Conservation (phyloP, 1,140 invertebrate species). For the Heterodera schachtii region DNA sequence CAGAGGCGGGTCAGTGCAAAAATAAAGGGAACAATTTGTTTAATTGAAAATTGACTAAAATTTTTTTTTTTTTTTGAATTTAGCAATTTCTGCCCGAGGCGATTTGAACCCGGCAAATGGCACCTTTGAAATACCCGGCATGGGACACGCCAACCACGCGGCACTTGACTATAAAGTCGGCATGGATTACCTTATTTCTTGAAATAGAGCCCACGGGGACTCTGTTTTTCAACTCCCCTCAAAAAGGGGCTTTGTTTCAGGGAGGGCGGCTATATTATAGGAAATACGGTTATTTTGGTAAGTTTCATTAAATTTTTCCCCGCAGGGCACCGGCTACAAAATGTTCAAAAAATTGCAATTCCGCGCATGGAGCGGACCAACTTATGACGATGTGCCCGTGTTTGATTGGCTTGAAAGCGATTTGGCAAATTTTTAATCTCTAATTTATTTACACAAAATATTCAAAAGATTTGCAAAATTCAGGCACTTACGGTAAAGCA, state of each 20-base stretch:
- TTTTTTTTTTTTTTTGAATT: too few relatives aligned
- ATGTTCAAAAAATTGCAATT: slow-evolving; percentile 69
- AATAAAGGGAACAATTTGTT: background rate
- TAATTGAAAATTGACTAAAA: too few relatives aligned
- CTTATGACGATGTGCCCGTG: slow-evolving; percentile 68
- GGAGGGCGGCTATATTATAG: too few relatives aligned
- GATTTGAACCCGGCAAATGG: slow-evolving; percentile 61
- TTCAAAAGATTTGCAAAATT: too few relatives aligned
- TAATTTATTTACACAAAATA: too few relatives aligned
- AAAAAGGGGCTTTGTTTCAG: too few relatives aligned
- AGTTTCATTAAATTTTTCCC: slow-evolving; percentile 40
- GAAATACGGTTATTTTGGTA: too few relatives aligned
- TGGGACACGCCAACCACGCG: slow-evolving; percentile 74
- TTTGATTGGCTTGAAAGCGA: slow-evolving; percentile 45
- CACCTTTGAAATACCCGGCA: slow-evolving; percentile 70
- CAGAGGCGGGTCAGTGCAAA: slow-evolving; percentile 70
- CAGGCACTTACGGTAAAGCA: slow-evolving; percentile 33
- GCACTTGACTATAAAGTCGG: slow-evolving; percentile 75
- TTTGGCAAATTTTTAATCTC: too few relatives aligned
- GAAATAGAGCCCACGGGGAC: too few relatives aligned
- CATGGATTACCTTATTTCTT: too few relatives aligned
- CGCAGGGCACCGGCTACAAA: slow-evolving; percentile 67
- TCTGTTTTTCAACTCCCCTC: too few relatives aligned
- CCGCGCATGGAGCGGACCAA: slow-evolving; percentile 71
- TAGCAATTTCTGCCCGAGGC: slow-evolving; percentile 66